Evolutionary conservation across 2,888 invertebrate species (phyloP).

Genomic region (Caradrina clavipalpis): DNA sequence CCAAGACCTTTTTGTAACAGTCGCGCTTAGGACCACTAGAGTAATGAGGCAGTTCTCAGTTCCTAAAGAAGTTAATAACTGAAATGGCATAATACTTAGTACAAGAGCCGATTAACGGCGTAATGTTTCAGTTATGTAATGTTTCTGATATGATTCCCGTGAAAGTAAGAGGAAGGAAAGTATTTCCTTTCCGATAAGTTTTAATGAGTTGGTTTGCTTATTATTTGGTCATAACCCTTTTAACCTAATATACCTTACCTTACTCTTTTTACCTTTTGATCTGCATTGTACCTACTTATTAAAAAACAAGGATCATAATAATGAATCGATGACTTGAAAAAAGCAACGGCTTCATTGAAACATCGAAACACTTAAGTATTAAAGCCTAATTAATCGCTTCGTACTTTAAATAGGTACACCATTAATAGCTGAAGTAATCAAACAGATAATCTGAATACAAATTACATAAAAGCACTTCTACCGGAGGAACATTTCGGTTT

Average conservation of each 20-base stretch:
- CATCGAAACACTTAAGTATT: background rate
- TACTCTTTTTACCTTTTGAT: background rate
- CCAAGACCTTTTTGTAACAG: too few relatives aligned
- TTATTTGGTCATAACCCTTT: background rate
- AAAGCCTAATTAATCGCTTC: background rate
- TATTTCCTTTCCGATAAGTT: constrained; percentile 21
- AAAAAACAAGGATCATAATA: background rate
- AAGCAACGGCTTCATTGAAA: background rate
- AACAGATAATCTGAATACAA: constrained; percentile 48
- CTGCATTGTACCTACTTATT: background rate
- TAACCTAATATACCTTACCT: too few relatives aligned
- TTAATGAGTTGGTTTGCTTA: background rate
- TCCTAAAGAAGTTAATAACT: background rate
- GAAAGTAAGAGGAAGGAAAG: constrained; percentile 16
- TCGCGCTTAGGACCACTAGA: too few relatives aligned
- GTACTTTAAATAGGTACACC: background rate
- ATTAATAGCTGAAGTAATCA: constrained; percentile 38
- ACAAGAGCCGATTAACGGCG: background rate
- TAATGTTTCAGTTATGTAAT: constrained; percentile 16
- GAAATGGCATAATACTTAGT: background rate
- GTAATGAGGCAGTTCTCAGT: too few relatives aligned
- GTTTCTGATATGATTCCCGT: constrained; percentile 4
- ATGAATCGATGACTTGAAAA: background rate
- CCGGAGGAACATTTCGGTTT: constrained; percentile 58
- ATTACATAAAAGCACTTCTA: constrained; percentile 57